phyloP scores from a whole-genome alignment of 2,888 invertebrate species.

The Mesorhabditis sp. region DNA sequence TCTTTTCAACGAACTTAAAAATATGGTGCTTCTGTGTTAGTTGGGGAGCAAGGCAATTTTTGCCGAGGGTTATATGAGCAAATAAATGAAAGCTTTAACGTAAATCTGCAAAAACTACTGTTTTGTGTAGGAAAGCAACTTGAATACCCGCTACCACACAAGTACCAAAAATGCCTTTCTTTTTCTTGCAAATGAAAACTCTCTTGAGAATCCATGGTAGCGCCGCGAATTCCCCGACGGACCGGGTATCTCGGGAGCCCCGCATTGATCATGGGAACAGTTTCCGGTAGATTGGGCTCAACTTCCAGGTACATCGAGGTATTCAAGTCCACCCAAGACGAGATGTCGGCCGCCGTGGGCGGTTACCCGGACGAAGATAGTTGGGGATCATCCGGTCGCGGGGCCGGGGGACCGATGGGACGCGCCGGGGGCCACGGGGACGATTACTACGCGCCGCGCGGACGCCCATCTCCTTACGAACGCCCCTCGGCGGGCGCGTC shows the following conservation, averaged over 20 bases:
- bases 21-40: background rate
- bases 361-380: conserved; percentile 10
- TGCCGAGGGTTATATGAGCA: no score
- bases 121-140: no score
- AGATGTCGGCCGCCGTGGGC: conserved; percentile 22
- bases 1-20: background rate
- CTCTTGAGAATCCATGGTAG: no score
- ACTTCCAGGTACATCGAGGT: conserved; percentile 33
- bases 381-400: background rate
- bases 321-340: conserved; percentile 25
- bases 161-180: no score
- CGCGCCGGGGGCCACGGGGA: conserved; percentile 10
- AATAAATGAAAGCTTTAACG: no score
- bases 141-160: no score
- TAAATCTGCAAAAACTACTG: no score
- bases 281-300: background rate
- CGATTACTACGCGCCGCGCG: conserved; percentile 9
- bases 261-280: no score
- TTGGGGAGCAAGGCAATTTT: no score
- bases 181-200: no score
- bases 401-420: conserved; percentile 18
- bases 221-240: no score
- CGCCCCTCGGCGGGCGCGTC: background rate
- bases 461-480: conserved; percentile 9
- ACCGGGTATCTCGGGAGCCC: no score